phyloP scores from a whole-genome alignment of 2,113 vertebrate genomes.

The Rafetus swinhoei region DNA sequence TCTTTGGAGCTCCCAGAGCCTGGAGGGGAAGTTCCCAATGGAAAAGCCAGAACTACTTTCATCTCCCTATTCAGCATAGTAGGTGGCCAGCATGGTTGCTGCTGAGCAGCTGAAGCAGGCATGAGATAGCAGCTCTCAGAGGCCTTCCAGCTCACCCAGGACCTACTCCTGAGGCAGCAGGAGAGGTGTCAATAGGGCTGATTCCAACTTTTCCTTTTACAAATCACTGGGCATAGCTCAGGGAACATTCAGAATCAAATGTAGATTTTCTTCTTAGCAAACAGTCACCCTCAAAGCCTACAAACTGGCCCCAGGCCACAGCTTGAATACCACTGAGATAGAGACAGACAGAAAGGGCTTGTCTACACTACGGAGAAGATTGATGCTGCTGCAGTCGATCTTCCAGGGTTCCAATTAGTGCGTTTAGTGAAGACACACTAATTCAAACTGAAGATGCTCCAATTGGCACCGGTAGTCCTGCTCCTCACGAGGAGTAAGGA shows the following conservation, averaged over 20 bases:
- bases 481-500: too few relatives aligned
- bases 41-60: neutral
- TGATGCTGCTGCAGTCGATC: too few relatives aligned
- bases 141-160: neutral
- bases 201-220: slow-evolving; percentile 12
- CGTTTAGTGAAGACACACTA: too few relatives aligned
- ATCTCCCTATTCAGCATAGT: neutral
- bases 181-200: neutral
- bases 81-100: neutral
- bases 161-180: neutral
- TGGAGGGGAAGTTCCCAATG: neutral
- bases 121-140: neutral
- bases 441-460: too few relatives aligned
- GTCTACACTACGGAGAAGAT: too few relatives aligned
- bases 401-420: too few relatives aligned
- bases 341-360: neutral
- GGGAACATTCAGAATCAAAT: neutral
- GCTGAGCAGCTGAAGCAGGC: neutral
- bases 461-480: too few relatives aligned
- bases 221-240: neutral
- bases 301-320: neutral
- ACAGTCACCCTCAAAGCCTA: neutral
- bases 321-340: neutral
- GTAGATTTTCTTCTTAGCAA: slow-evolving; percentile 41
- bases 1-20: neutral